A percentile compares a stretch with the other conserved stretches of the same genome.
phyloP scores from a whole-genome alignment of 2,888 invertebrate species.

The Ormyrus nitidulus region DNA sequence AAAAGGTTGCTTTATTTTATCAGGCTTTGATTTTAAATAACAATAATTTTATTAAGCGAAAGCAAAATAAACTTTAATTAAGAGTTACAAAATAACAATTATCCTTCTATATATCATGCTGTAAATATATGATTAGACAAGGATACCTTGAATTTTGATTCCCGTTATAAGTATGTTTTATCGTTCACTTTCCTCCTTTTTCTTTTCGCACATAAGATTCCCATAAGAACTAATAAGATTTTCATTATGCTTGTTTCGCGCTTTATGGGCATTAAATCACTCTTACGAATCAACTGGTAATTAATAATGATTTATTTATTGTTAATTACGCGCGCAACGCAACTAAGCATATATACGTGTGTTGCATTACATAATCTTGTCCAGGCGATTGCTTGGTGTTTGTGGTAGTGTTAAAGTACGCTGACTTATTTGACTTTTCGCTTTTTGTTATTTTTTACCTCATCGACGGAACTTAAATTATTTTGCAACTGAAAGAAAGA shows the following conservation, averaged over 20 bases:
- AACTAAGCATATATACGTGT: neutral
- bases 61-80: no score
- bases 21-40: no score
- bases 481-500: slow-evolving; percentile 17
- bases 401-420: neutral
- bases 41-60: no score
- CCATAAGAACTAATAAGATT: slow-evolving; percentile 45
- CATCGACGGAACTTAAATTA: slow-evolving; percentile 6
- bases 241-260: slow-evolving; percentile 50
- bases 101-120: neutral
- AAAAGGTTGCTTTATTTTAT: no score
- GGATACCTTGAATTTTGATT: no score
- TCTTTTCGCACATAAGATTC: slow-evolving; percentile 11
- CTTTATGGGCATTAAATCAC: slow-evolving; percentile 52
- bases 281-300: slow-evolving; percentile 44
- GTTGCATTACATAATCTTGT: neutral
- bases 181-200: neutral
- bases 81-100: no score
- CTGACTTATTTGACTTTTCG: slow-evolving; percentile 46
- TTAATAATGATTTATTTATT: slow-evolving; percentile 56
- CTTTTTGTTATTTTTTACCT: slow-evolving; percentile 7
- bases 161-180: neutral
- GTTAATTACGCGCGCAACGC: slow-evolving; percentile 37
- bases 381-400: neutral
- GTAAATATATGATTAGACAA: no score